Evolutionary conservation across 1,140 invertebrate species (phyloP), one percentile per base, ranked within the genome.

Genomic region (Telenomus remus): DNA sequence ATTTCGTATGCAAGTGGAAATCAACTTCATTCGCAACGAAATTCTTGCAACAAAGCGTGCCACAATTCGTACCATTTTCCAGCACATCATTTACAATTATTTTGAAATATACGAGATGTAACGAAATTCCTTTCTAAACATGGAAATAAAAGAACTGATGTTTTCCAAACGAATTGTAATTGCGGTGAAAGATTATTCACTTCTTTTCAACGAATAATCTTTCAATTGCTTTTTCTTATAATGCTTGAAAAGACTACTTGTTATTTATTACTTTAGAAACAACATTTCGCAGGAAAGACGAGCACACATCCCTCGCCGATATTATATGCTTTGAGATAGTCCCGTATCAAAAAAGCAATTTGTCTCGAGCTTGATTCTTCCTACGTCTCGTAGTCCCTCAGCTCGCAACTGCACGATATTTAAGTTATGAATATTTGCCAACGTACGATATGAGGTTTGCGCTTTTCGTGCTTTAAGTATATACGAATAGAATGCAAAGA

Each of bases 371-470:
- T 71, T 66, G 76, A 78, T 78, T 70, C 61, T 71, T 70, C 66
- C 69, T 64, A n/a, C 59, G 11, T 34, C 27, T 64, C 54, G 14
- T 48, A 49, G 50, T 56, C 59, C 53, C 48, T 56, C 13, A 50
- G 33, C 49, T 60, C 63, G 14, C 53, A 47, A 66, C 53, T 64
- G 39, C 68, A 75, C 76, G 80, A 82, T 83, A 83, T 84, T 82
- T 84, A 82, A 84, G 79, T 84, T 84, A 83, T 83, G 82, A 83
- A 82, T 84, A 84, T 84, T 84, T 84, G 83, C 81, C 76, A 69
- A 83, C 80, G 80, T 83, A 80, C 79, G 80, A 83, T 84, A 84
- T 83, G 82, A 84, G 78, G 80, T 84, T 82, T 84, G 82, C 79
- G 81, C 82, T 84, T 84, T 83, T 84, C 80, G 69, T 79, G 78